phyloP scores from a whole-genome alignment of 1,140 invertebrate genomes.

The Aphis craccivora region DNA sequence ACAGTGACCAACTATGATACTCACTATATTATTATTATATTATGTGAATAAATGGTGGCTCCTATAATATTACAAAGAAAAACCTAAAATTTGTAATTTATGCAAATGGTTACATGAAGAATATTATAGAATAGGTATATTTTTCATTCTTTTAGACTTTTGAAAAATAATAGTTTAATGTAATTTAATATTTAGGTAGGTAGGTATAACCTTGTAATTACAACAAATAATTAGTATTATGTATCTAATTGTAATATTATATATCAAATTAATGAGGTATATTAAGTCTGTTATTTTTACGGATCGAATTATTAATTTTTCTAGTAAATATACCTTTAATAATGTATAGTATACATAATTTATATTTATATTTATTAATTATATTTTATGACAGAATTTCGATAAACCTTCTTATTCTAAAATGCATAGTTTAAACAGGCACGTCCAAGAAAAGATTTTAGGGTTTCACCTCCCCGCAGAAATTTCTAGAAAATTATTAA shows the following conservation, averaged over 20 bases:
- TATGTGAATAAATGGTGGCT: not conserved
- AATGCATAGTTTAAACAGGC: not conserved
- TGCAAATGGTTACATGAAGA: not conserved
- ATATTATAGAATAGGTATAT: not conserved
- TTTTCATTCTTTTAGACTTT: not conserved
- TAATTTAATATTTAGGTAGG: not conserved
- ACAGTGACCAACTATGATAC: not conserved
- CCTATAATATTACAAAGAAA: not conserved
- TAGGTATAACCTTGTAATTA: too few relatives aligned
- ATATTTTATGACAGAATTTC: not conserved
- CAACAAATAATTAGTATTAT: not conserved
- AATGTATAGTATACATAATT: not conserved
- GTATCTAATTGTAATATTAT: not conserved
- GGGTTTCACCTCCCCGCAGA: too few relatives aligned
- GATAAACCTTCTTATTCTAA: not conserved
- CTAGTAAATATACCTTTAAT: not conserved
- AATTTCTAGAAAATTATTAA: too few relatives aligned
- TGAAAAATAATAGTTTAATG: not conserved
- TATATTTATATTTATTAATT: too few relatives aligned
- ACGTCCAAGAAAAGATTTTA: too few relatives aligned
- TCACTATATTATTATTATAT: not conserved
- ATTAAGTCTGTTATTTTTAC: not conserved
- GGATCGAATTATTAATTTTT: not conserved
- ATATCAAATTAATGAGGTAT: not conserved
- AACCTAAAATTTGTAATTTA: not conserved